Percentiles rank a stretch among this genome's conserved stretches.
Conservation (phyloP, 2,797 vertebrate genomes). For the Premnoplex brunnescens region DNA sequence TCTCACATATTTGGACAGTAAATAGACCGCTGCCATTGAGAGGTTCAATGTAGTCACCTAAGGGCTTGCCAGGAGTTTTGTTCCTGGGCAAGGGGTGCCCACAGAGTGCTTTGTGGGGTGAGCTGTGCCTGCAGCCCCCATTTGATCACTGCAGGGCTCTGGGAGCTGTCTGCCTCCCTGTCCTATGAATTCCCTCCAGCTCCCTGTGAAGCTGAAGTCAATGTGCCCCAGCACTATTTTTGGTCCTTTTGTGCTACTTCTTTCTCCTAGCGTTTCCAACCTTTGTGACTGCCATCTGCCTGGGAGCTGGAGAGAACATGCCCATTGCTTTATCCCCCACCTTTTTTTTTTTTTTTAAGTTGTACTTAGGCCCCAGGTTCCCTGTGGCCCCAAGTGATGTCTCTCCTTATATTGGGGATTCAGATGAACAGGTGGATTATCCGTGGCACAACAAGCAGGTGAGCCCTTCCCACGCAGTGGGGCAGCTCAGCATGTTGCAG, state of each 20-base stretch:
- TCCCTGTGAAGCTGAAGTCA: neutral
- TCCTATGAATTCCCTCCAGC: neutral
- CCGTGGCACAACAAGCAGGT: neutral
- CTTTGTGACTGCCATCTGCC: neutral
- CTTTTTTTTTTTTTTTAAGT: accelerated
- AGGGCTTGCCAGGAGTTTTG: neutral
- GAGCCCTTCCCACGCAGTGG: neutral
- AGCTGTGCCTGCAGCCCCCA: neutral
- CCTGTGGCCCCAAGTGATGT: neutral
- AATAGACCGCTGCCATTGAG: neutral
- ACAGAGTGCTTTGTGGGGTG: neutral
- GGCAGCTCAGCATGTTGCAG: neutral
- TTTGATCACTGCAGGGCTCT: neutral
- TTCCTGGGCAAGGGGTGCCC: neutral
- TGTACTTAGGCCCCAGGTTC: neutral
- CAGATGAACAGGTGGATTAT: neutral
- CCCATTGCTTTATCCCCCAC: accelerated
- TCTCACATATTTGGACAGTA: neutral
- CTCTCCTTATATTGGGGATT: neutral
- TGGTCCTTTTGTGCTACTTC: neutral
- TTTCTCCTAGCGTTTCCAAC: neutral
- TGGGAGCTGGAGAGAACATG: neutral
- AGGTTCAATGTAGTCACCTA: neutral
- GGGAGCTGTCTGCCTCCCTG: neutral
- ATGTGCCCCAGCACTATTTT: neutral